A percentile compares a stretch with the other conserved stretches of the same genome.
phyloP scores from a whole-genome alignment of 2,113 vertebrate species.

The Gobiocypris rarus region DNA sequence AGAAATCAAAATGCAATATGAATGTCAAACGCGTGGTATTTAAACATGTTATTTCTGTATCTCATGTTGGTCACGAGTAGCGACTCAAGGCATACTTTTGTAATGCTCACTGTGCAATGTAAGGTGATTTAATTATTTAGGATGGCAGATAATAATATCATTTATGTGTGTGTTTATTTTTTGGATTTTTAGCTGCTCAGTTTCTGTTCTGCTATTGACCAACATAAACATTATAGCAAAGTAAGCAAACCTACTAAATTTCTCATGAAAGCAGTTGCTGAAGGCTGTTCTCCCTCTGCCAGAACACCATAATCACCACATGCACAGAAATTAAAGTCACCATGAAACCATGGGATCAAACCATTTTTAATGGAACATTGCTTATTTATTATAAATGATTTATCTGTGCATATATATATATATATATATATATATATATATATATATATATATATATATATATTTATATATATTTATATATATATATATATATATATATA shows the following conservation, averaged over 20 bases:
- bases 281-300: background rate
- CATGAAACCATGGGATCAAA: no score
- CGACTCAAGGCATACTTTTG: background rate
- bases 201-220: background rate
- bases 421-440: no score
- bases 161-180: background rate
- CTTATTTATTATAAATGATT: no score
- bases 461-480: no score
- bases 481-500: no score
- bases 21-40: background rate
- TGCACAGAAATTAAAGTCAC: background rate
- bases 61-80: background rate
- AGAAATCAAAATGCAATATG: background rate
- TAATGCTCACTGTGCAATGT: background rate
- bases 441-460: no score
- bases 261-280: background rate
- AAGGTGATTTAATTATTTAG: background rate
- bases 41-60: background rate
- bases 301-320: background rate
- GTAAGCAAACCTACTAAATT: background rate
- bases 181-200: background rate
- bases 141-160: background rate
- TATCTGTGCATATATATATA: no score
- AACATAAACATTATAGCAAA: background rate
- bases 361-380: no score